Conservation (phyloP, 2,797 vertebrate genomes). For the Cossypha polioptera region DNA sequence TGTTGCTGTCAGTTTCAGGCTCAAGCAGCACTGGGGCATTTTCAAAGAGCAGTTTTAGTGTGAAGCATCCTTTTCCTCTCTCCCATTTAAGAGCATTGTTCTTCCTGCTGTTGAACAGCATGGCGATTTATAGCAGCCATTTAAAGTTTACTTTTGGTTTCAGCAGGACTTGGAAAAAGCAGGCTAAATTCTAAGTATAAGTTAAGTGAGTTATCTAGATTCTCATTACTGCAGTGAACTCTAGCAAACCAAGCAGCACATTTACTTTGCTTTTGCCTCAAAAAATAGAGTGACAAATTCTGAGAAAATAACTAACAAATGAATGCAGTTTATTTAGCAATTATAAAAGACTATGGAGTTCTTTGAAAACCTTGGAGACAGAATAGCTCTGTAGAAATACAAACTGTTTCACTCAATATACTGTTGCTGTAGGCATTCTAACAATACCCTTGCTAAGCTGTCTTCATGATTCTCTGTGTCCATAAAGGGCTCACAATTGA, state of each 20-base stretch:
- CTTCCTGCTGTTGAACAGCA: background rate
- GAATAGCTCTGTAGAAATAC: background rate
- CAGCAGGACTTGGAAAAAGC: background rate
- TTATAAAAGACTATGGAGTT: background rate
- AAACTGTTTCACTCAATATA: background rate
- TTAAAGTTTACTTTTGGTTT: background rate
- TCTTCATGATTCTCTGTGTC: background rate
- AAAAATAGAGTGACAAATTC: background rate
- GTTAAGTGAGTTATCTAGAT: background rate
- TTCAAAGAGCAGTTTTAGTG: background rate
- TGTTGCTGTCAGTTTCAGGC: background rate
- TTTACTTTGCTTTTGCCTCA: background rate
- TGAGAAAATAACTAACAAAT: background rate
- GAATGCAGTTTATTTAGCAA: background rate
- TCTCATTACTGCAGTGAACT: background rate
- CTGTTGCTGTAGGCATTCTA: background rate
- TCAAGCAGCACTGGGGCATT: background rate
- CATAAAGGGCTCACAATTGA: background rate
- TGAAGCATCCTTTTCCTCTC: background rate
- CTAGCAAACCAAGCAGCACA: background rate
- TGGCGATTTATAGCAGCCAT: background rate
- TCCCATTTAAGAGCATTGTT: background rate
- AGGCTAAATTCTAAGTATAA: background rate
- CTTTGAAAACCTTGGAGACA: background rate
- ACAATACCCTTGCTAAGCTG: background rate